A percentile compares a stretch with the other conserved stretches of the same genome.
Evolutionary conservation across 2,888 invertebrate species (phyloP).

Genomic region (Thysanoteuthis rhombus): DNA sequence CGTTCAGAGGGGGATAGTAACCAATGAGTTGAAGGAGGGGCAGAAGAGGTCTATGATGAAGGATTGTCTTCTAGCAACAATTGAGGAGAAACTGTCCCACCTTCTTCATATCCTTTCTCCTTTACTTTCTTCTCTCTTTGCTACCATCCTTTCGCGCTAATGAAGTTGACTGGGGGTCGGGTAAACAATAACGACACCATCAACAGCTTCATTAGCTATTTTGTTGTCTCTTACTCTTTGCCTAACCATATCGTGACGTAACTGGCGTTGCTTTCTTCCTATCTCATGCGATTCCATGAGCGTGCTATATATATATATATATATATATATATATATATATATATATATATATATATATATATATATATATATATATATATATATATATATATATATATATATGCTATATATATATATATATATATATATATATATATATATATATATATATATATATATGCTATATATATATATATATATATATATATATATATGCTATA

Average conservation of each 20-base stretch:
- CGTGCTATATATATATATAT: neutral
- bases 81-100: conserved; percentile 2
- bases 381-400: no score
- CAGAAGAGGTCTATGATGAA: neutral
- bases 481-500: no score
- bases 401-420: no score
- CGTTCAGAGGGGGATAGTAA: neutral
- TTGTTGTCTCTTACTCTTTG: neutral
- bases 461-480: no score
- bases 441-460: neutral
- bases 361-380: no score
- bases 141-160: conserved; percentile 17
- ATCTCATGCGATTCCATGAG: neutral
- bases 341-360: no score
- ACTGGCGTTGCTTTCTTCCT: neutral
- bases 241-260: neutral
- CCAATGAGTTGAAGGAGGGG: neutral
- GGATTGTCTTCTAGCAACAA: neutral
- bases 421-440: no score
- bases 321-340: no score
- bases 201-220: conserved; percentile 12
- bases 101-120: neutral
- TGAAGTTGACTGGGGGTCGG: neutral
- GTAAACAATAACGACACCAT: neutral
- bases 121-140: conserved; percentile 27